These are phyloP conservation scores for Pseudomugil gertrudae DNA, from an alignment of 2,797 vertebrate species.

Conservation along the genomic window DNA sequence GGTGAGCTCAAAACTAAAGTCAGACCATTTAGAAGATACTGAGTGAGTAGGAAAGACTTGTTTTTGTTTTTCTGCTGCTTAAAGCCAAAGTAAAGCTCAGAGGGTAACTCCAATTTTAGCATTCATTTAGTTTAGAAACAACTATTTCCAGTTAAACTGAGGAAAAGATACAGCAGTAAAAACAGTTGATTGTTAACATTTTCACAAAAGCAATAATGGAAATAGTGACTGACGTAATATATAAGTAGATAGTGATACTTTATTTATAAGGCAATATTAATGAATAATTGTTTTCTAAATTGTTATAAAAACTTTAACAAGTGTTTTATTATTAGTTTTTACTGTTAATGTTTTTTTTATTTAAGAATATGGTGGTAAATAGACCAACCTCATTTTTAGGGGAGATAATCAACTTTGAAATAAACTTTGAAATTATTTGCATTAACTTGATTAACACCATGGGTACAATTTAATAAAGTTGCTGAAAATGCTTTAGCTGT, in stretches of 20 bases:
- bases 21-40: conserved; percentile 38
- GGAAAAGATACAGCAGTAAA: neutral
- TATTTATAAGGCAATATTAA: no score
- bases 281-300: no score
- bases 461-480: no score
- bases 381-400: no score
- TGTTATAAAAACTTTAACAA: neutral
- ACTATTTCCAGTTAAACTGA: conserved; percentile 17
- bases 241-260: no score
- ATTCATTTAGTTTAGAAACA: conserved; percentile 20
- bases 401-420: no score
- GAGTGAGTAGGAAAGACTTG: neutral
- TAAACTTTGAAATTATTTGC: no score
- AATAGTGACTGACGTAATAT: neutral
- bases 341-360: neutral
- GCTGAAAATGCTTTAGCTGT: no score
- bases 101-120: conserved; percentile 6
- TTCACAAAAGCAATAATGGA: neutral
- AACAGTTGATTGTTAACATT: neutral
- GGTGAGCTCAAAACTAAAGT: conserved; percentile 25
- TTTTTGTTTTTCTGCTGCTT: conserved; percentile 35
- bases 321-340: neutral
- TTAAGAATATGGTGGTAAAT: neutral
- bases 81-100: conserved; percentile 28
- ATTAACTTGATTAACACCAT: no score